Evolutionary conservation across 2,113 vertebrate genomes (phyloP), one percentile per base, ranked within the genome.

Genomic region (Peromyscus californicus): DNA sequence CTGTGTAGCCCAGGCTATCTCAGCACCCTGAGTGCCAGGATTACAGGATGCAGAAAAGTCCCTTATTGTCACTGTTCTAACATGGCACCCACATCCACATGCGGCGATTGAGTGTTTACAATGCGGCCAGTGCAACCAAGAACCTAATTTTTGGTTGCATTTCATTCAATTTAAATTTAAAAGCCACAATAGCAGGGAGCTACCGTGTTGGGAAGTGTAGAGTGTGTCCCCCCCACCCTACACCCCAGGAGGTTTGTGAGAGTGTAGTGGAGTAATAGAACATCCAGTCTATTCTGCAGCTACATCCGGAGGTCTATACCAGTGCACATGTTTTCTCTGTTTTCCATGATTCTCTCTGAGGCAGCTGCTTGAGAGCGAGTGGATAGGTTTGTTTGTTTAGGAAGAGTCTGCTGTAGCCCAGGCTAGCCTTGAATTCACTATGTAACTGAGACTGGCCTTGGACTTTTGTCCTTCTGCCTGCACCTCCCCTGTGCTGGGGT

Each of bases 81-180:
- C 67, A 24, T 70, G 39, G 45, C 29, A n/a, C 3, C 36, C 87
- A 69, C 31, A 39, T 67, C 4, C 39, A 29, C 67, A 15, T 8
- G 13, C 39, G 29, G 36, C 9, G 26, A 10, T 12, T n/a, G 21
- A 93, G 13, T 48, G 65, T 63, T 84, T 90, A 54, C 45, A 75
- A 85, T 80, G 76, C 79, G 83, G 19, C 48, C 63, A 69, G 83
- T 89, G 36, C 42, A 65, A 89, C 57, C 17, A 15, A 91, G 26
- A 3, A 26, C 26, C 16, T 61, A 61, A 33, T 84, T 48, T 83
- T 90, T 31, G 21, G 42, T 67, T 95, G 63, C 51, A 65, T 76
- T 91, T 89, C 36, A 57, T 63, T 93, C 85, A 72, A 76, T 70
- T 94, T 90, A 80, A 86, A 74, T 74, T 59, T 72, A 93, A 91